Base-by-base conservation (phyloP, 2,797 vertebrate species). In the Echiichthys vipera region DNA sequence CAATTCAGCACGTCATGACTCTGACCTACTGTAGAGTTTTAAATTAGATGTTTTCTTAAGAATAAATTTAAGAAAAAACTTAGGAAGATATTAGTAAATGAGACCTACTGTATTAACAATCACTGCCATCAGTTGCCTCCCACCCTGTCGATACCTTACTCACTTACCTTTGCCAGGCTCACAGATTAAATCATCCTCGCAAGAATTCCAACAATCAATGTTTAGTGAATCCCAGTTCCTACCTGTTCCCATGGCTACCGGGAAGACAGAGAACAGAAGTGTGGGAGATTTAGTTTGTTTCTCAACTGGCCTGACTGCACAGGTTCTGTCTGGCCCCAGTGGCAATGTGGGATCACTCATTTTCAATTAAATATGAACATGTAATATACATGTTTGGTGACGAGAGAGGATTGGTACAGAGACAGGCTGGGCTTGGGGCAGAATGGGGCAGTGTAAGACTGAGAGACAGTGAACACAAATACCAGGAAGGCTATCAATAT, bases 211-310 rank as follows among this genome's bases (percentile, higher is more conserved):
- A 58, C 58, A 70, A 80, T 83, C 67, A 66, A 55, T 80, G 63
- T 36, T 68, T 68, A 73, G 53, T 78, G 50, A 78, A 71, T 83
- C 71, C 53, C 51, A 65, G 62, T 77, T 80, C 20, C 70, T 64
- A 76, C 59, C 76, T 64, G 88, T 91, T 88, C 73, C 86, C 85
- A 90, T 89, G 84, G 79, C 79, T 83, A 89, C 89, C 51, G 45
- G 34, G 53, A 74, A 51, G 71, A 81, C 51, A 54, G 58, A 83
- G 36, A 51, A 49, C 40, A 37, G 49, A 42, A 62, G 18, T 65
- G 27, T 68, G 67, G 72, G 64, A 83, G 27, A 51, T 72, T 45
- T 80, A 46, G 24, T 74, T 61, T 45, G 37, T 61, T 61, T 70
- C 6, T 67, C 17, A 53, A 74, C 43, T 59, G 56, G 22, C 59